A percentile compares a stretch with the other conserved stretches of the same genome.
Conservation (phyloP, 92 coral and sea anemone species). For the Plumapathes pennacea region DNA sequence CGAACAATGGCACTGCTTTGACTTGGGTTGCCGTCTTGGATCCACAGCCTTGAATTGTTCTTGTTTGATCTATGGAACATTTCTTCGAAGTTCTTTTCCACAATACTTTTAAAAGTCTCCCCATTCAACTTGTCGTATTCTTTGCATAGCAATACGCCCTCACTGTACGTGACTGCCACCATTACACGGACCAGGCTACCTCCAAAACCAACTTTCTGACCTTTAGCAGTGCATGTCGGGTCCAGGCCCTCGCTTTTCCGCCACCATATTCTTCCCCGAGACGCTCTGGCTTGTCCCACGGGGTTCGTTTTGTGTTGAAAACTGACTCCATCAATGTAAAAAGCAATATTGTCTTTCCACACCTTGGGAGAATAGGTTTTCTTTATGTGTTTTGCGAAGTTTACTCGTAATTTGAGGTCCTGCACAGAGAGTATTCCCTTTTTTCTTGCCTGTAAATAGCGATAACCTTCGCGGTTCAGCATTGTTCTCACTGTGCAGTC, state of each 20-base stretch:
- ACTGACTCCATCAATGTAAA: not conserved
- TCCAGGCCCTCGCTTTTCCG: not conserved
- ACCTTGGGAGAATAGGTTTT: not conserved
- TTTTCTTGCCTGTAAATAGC: not conserved
- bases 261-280: not conserved
- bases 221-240: not conserved
- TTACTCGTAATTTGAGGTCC: no score
- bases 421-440: no score
- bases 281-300: not conserved
- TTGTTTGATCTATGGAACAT: not conserved
- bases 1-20: no score
- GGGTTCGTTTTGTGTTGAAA: not conserved
- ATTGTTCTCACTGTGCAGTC: no score
- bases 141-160: not conserved
- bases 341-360: not conserved
- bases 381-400: not conserved
- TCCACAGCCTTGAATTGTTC: not conserved
- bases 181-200: not conserved
- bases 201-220: not conserved
- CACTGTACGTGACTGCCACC: not conserved
- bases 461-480: no score
- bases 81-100: not conserved
- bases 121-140: constrained; percentile 1
- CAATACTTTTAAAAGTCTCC: not conserved
- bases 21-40: not conserved